phyloP scores from a whole-genome alignment of 2,797 vertebrate species.

The Falco columbarius region DNA sequence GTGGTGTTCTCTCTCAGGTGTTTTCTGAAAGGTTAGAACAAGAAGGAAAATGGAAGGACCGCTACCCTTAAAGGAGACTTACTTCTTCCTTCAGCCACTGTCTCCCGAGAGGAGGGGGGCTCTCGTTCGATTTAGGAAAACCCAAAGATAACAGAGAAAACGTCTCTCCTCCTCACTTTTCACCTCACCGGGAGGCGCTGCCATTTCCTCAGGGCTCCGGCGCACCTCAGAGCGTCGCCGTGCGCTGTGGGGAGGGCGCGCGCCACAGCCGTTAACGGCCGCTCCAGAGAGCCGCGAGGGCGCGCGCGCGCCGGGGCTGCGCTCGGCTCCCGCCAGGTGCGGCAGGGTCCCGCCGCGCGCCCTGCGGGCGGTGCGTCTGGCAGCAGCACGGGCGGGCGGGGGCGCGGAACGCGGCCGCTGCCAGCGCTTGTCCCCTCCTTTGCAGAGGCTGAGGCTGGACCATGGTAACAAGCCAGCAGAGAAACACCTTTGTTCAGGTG shows the following conservation, averaged over 20 bases:
- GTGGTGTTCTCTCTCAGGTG: too few relatives aligned
- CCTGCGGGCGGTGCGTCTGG: too few relatives aligned
- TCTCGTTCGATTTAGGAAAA: background rate
- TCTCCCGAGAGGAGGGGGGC: accelerated
- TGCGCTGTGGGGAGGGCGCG: background rate
- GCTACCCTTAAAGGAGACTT: background rate
- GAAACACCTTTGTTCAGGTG: background rate
- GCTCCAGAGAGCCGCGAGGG: background rate
- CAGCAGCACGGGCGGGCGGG: too few relatives aligned
- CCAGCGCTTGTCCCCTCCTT: background rate
- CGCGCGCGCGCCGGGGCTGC: too few relatives aligned
- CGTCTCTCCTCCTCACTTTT: background rate
- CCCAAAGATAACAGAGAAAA: accelerated
- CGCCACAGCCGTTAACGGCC: background rate
- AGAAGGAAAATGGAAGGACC: background rate
- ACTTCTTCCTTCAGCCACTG: too few relatives aligned
- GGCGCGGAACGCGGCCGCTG: too few relatives aligned
- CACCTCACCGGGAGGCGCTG: too few relatives aligned
- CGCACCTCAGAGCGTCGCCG: too few relatives aligned
- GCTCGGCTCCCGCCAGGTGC: too few relatives aligned
- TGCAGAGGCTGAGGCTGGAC: background rate
- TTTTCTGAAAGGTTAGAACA: background rate
- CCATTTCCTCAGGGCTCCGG: accelerated
- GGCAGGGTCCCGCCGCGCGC: too few relatives aligned
- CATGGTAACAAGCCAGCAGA: background rate